phyloP scores from a whole-genome alignment of 2,113 vertebrate genomes.

The Nycticryphes semicollaris region DNA sequence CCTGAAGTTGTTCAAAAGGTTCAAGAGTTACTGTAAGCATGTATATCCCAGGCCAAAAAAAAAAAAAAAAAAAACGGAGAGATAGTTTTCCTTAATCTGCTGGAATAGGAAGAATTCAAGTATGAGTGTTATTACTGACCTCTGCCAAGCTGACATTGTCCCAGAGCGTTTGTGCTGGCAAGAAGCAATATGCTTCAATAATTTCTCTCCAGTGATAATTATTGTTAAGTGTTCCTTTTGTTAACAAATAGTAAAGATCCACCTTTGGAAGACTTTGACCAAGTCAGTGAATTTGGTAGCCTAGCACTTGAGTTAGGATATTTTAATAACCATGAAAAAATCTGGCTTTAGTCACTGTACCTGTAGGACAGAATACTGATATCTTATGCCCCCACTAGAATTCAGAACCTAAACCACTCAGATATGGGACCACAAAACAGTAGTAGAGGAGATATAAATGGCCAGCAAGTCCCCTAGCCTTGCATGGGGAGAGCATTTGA shows the following conservation, averaged over 20 bases:
- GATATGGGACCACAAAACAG: accelerated
- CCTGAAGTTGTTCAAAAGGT: not conserved
- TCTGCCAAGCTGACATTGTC: not conserved
- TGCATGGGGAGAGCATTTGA: not conserved
- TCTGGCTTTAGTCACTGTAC: not conserved
- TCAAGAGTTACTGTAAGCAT: not conserved
- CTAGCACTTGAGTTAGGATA: not conserved
- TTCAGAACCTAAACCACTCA: not conserved
- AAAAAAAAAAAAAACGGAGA: not conserved
- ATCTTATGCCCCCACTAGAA: not conserved
- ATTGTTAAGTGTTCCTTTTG: not conserved
- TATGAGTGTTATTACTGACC: not conserved
- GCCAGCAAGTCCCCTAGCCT: not conserved
- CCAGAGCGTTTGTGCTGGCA: not conserved
- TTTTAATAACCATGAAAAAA: not conserved
- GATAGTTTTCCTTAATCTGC: not conserved
- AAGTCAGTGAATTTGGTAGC: not conserved
- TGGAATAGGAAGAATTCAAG: not conserved
- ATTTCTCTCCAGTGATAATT: not conserved
- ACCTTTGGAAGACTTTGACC: not conserved
- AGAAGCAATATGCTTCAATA: not conserved
- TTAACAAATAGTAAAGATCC: not conserved
- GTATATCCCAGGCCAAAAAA: not conserved
- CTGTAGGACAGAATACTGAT: not conserved
- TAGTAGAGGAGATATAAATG: not conserved